Base-by-base conservation (phyloP, 2,797 vertebrate species). In the Coccyzus lansbergi region DNA sequence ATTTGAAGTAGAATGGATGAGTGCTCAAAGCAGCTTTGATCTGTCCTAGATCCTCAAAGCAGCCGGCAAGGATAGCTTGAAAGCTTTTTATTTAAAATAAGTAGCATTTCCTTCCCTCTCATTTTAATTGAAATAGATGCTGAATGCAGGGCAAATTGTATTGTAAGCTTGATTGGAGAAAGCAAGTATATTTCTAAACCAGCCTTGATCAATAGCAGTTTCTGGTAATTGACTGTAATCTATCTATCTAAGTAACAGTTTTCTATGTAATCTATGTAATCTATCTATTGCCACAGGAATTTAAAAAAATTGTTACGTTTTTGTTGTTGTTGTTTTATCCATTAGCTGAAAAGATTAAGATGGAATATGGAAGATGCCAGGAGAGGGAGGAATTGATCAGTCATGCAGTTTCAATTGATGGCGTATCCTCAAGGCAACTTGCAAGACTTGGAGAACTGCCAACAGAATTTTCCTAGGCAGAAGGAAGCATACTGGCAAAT, bases 11-110 rank as follows among this genome's bases (percentile, higher is more conserved):
- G 87, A 93, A 92, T 78, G 86, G 88, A 94, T 81, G 79, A 85
- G 69, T 89, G 91, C 93, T 97, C 94, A 97, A 96, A 97, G 93
- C 51, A 40, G 83, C 96, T 97, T 97, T 97, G 96, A 97, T 97
- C 92, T 95, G 76, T 49, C 88, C 83, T 83, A 92, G 71, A 88
- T 71, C 86, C 88, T 96, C 95, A 95, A 97, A 97, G 90, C 83
- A 92, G 83, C 65, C 71, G 94, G 76, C 64, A 92, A 97, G 81
- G 58, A 89, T 95, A 96, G 84, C 90, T 90, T 94, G 90, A 95
- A 97, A 95, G 93, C 90, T 86, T 97, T 98, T 96, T 96, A 92
- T 96, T 96, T 97, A 92, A 97, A 97, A 94, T 92, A 94, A 96
- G 53, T 93, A 71, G 64, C 86, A 93, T 97, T 97, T 94, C 92